Evolutionary conservation across 2,113 vertebrate genomes (phyloP), one percentile per base, ranked within the genome.

Genomic region (Amblyornis subalaris): DNA sequence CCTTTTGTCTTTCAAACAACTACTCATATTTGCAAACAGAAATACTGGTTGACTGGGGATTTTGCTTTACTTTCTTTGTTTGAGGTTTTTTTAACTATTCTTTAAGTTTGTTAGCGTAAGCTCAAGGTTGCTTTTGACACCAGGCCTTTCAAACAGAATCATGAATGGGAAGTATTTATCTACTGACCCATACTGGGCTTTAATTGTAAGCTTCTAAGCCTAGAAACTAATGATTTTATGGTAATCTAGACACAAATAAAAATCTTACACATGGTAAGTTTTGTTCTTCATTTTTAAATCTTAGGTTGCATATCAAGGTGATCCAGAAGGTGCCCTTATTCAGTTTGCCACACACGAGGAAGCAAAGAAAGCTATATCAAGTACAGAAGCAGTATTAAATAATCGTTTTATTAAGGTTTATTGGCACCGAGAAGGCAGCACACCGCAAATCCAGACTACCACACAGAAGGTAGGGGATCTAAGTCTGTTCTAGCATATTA

Each of bases 321-420:
- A 99, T 97, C 98, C 98, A 83, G 99, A 99, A 95, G 98, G 98
- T 89, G 99, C 99, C 31, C 98, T 99, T 91, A 99, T 99, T 93
- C 99, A 99, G 95, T 99, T 99, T 97, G 98, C 98, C 47, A 98
- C 98, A 36, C 98, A 99, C 1, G 98, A 98, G 71, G 99, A 99
- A 96, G 99, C 99, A 81, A 99, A 98, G 96, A 98, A 98, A 84
- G 99, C 99, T 71, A 99, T 99, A 80, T 99, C 99, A 81, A 99
- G 99, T 97, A 99, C 99, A 54, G 99, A 99, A 97, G 99, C 99
- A 26, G 99, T 99, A 36, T 98, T 99, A 91, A 99, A 99, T 94
- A 99, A 99, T 97, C 98, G 99, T 35, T 99, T 99, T 96, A 99
- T 99, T 96, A 98, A 98, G 94, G 98, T 99, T 67, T 98, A 99